Evolutionary conservation across 2,888 invertebrate genomes (phyloP).

Genomic region (Salpingus planirostris): DNA sequence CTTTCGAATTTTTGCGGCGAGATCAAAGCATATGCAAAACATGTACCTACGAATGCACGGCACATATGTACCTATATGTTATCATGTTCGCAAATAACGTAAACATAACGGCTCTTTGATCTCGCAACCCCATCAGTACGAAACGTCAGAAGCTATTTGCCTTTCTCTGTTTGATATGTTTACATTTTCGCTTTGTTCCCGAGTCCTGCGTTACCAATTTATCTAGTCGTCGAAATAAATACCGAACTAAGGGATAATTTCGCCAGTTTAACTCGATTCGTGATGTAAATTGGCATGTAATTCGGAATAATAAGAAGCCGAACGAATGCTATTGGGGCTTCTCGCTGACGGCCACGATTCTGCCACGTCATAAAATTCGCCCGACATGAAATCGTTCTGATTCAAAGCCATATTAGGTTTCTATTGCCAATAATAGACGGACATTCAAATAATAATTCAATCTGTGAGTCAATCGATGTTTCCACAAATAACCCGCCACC

Average conservation of each 20-base stretch:
- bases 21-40: slow-evolving; percentile 12
- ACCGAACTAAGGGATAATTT: slow-evolving; percentile 1
- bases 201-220: slow-evolving; percentile 6
- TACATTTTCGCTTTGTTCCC: slow-evolving; percentile 13
- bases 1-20: slow-evolving; percentile 6
- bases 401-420: no score
- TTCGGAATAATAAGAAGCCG: no score
- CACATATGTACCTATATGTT: slow-evolving; percentile 1
- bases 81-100: slow-evolving; percentile 13
- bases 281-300: slow-evolving; percentile 2
- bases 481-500: no score
- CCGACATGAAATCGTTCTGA: no score
- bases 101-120: slow-evolving; percentile 13
- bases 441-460: no score
- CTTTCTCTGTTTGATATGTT: slow-evolving; percentile 13
- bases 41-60: slow-evolving; percentile 1
- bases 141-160: slow-evolving; percentile 12
- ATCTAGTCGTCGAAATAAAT: slow-evolving; percentile 8
- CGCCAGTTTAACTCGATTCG: neutral
- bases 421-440: no score
- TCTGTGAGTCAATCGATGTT: no score
- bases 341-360: no score
- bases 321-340: no score
- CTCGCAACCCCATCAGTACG: slow-evolving; percentile 5
- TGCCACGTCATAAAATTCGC: no score